Percentiles rank a stretch among this genome's conserved stretches.
Conservation (phyloP, 2,113 vertebrate species). For the Mus pahari region DNA sequence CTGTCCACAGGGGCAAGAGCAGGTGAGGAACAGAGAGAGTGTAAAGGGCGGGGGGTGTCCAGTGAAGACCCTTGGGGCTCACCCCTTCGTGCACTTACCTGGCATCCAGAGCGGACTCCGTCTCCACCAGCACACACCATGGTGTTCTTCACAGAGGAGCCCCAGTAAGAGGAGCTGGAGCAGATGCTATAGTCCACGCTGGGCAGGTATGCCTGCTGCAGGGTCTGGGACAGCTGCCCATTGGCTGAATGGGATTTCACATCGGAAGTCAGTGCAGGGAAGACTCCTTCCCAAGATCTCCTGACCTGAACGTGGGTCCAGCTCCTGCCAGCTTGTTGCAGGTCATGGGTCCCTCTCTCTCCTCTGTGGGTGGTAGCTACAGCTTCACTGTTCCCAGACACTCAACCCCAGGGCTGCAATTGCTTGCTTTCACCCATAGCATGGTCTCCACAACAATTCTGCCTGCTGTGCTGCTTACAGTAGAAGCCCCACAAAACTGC, state of each 20-base stretch:
- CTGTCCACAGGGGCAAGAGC: not conserved
- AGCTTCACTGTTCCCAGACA: not conserved
- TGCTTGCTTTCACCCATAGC: not conserved
- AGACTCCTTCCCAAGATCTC: not conserved
- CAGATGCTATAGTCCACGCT: slow-evolving; percentile 89
- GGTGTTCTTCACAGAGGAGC: slow-evolving; percentile 88
- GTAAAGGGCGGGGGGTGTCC: not conserved
- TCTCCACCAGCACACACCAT: slow-evolving; percentile 95
- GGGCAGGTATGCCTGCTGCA: slow-evolving; percentile 93
- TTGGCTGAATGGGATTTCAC: slow-evolving; percentile 83
- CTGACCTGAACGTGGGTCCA: not conserved
- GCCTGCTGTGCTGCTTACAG: not conserved
- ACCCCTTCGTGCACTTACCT: slow-evolving; percentile 81
- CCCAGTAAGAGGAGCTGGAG: slow-evolving; percentile 91
- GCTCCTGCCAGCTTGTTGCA: not conserved
- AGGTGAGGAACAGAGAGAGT: not conserved
- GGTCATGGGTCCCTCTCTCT: not conserved
- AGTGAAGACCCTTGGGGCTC: not conserved
- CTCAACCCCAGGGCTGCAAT: not conserved
- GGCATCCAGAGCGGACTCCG: slow-evolving; percentile 88
- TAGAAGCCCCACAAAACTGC: not conserved
- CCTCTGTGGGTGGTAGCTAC: not conserved
- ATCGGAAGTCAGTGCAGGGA: not conserved
- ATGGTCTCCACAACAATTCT: not conserved
- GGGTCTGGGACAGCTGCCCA: slow-evolving; percentile 89